Percentiles rank a stretch among this genome's conserved stretches.
These are phyloP conservation scores for Nomada fucata DNA, from an alignment of 2,888 invertebrate species.

Conservation along the genomic window DNA sequence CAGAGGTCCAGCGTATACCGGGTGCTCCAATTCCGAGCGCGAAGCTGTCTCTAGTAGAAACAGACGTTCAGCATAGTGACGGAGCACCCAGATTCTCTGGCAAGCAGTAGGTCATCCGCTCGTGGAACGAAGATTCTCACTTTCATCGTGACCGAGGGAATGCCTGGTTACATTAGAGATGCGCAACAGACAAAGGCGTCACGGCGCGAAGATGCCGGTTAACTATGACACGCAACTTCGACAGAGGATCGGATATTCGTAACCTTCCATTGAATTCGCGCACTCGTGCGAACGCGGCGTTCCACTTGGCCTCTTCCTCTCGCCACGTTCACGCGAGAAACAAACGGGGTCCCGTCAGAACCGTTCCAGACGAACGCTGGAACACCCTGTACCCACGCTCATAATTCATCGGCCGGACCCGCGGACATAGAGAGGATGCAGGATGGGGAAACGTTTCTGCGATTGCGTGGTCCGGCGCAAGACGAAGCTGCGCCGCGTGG, in stretches of 20 bases:
- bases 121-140: slow-evolving; percentile 81
- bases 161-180: slow-evolving; percentile 63
- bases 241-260: slow-evolving; percentile 72
- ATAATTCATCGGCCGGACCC: slow-evolving; percentile 16
- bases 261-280: slow-evolving; percentile 76
- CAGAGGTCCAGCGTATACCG: no score
- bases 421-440: no score
- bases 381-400: slow-evolving; percentile 5
- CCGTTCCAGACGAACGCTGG: slow-evolving; percentile 8
- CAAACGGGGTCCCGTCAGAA: slow-evolving; percentile 17
- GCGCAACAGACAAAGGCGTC: slow-evolving; percentile 68
- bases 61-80: slow-evolving; percentile 37
- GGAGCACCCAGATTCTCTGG: slow-evolving; percentile 81
- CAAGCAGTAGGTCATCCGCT: slow-evolving; percentile 82
- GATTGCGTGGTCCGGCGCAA: no score
- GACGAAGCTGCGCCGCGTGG: no score
- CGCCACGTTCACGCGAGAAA: slow-evolving; percentile 17
- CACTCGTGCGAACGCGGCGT: slow-evolving; percentile 75
- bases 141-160: slow-evolving; percentile 79
- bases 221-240: slow-evolving; percentile 71
- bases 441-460: no score
- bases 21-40: no score
- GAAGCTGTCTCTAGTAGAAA: no score
- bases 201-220: slow-evolving; percentile 41
- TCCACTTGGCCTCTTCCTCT: slow-evolving; percentile 70